Base-by-base conservation (phyloP, 2,888 invertebrate genomes). In the Philereme transversata region DNA sequence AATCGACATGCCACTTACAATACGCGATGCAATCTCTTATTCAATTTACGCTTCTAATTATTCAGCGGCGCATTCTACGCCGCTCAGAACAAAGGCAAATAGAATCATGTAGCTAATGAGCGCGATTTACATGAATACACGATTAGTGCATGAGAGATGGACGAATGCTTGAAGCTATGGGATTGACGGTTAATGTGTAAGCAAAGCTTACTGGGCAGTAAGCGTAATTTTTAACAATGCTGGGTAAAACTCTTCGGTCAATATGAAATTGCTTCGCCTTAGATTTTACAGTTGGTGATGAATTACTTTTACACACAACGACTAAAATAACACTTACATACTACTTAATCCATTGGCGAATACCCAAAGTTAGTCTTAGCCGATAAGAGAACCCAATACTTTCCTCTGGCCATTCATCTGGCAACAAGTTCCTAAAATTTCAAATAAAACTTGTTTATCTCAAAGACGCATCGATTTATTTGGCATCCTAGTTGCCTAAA, bases 51-150 rank as follows among this genome's bases (percentile, higher is more conserved):
- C 65, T 67, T 68, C 60, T 74, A 78, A 77, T 76, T 78, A 78
- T 71, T 73, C 67, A 64, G 73, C 48, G 43, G 58, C 38, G 43
- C 53, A 54, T 54, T 54, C 62, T 54, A 69, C 65, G 72, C 72
- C 71, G 71, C 64, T 76, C 70, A 71, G 72, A 76, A 69, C 70
- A 75, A 76, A 76, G 67, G 75, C 72, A 79, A 83, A 81, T 78
- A 77, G 72, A 81, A 78, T 77, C 73, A 79, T 75, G 84, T 83
- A 81, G 83, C 83, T 86, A 84, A 88, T 87, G 83, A 86, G 79
- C 77, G 78, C 77, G 79, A 89, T 89, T 88, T 86, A 83, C 89
- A 88, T 88, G 77, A 83, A 83, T 82, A 79, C 74, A 80, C 87
- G 82, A 88, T 88, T 83, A 87, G 73, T 63, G 69, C 72, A 86